Conservation (phyloP, 1,140 invertebrate genomes). For the Metaphire vulgaris region DNA sequence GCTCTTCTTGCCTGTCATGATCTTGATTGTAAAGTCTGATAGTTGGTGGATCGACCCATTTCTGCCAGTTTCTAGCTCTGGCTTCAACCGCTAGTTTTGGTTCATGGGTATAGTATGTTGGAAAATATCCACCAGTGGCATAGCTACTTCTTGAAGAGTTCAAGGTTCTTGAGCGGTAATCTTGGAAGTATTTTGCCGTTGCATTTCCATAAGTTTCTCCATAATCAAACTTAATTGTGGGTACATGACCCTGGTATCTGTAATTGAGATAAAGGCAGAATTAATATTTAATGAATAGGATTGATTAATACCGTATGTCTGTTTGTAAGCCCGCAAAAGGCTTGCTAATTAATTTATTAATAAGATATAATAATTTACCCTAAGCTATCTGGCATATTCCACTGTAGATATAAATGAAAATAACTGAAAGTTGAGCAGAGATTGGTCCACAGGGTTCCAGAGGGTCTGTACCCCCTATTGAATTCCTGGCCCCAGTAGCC, state of each 20-base stretch:
- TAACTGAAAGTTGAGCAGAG: no score
- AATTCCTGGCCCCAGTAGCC: no score
- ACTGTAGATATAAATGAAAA: no score
- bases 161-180: conserved; percentile 47
- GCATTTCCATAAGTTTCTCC: conserved; percentile 53
- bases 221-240: conserved; percentile 52
- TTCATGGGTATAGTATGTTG: conserved; percentile 49
- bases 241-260: conserved; percentile 52
- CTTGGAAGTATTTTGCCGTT: conserved; percentile 52
- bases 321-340: no score
- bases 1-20: conserved; percentile 25
- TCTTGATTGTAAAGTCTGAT: conserved; percentile 48
- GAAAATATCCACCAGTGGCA: conserved; percentile 47
- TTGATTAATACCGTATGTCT: not conserved
- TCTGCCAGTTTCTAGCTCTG: conserved; percentile 42
- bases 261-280: conserved; percentile 15
- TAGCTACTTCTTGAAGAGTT: conserved; percentile 46
- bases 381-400: no score
- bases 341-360: no score
- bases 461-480: no score
- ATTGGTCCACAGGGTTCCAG: no score
- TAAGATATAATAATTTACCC: no score
- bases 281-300: conserved; percentile 1
- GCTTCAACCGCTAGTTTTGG: conserved; percentile 48
- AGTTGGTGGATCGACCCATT: conserved; percentile 44